Conservation (phyloP, 2,888 invertebrate genomes). For the Listrodromus nycthemerus region DNA sequence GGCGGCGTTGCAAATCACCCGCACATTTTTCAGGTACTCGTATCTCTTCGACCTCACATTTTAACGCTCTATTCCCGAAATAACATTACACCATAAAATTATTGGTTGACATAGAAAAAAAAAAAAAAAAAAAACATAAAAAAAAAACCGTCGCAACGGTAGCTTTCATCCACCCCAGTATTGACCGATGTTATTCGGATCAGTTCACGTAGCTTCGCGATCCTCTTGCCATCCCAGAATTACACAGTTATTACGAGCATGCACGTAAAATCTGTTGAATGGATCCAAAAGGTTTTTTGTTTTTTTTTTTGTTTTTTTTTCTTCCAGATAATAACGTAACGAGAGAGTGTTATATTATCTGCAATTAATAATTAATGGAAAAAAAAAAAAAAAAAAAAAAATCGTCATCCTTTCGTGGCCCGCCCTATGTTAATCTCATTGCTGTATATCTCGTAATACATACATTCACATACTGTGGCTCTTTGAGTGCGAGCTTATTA, state of each 20-base stretch:
- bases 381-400: slow-evolving; percentile 45
- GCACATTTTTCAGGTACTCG: slow-evolving; percentile 65
- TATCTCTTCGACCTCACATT: slow-evolving; percentile 51
- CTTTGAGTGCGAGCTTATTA: slow-evolving; percentile 41
- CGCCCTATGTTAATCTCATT: slow-evolving; percentile 42
- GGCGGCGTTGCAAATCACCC: slow-evolving; percentile 40
- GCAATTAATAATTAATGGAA: slow-evolving; percentile 27
- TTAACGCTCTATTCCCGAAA: slow-evolving; percentile 53
- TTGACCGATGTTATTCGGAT: slow-evolving; percentile 4
- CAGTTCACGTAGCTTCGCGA: slow-evolving; percentile 14
- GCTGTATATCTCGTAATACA: slow-evolving; percentile 28
- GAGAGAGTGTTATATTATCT: slow-evolving; percentile 35
- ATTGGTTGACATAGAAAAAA: slow-evolving; percentile 1
- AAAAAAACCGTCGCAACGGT: slow-evolving; percentile 28
- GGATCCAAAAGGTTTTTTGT: slow-evolving; percentile 36
- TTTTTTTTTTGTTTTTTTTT: background rate
- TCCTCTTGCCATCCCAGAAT: background rate
- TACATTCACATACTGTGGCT: slow-evolving; percentile 10
- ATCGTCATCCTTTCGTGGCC: slow-evolving; percentile 64
- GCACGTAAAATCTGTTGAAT: slow-evolving; percentile 56
- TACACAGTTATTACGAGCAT: slow-evolving; percentile 44
- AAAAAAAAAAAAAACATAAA: slow-evolving; percentile 15
- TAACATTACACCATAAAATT: slow-evolving; percentile 59
- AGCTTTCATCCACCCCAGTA: background rate
- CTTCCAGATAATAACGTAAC: slow-evolving; percentile 28